These are phyloP conservation scores for Cotesia chilonis DNA, from an alignment of 1,140 invertebrate species.

Conservation along the genomic window DNA sequence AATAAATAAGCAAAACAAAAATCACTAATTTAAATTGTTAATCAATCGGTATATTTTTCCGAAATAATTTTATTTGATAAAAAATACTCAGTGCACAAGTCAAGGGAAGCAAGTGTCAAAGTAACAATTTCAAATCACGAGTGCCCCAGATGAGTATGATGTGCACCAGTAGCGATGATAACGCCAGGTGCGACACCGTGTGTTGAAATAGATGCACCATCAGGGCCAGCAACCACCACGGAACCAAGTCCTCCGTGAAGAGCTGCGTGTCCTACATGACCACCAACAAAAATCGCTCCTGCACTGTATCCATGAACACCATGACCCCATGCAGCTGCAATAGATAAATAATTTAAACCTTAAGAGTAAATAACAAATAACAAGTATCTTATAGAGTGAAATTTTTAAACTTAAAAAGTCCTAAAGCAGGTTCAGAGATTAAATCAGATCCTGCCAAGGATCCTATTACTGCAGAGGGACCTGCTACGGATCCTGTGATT, in stretches of 20 bases:
- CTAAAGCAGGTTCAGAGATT: conserved; percentile 35
- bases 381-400: conserved; percentile 9
- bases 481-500: conserved; percentile 60
- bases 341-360: neutral
- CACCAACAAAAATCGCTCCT: neutral
- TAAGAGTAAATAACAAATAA: neutral
- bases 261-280: conserved; percentile 13
- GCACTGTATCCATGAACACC: neutral
- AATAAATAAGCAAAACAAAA: no score
- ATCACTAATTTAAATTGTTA: no score
- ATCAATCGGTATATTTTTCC: no score
- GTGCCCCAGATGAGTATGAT: conserved; percentile 45
- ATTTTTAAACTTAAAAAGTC: conserved; percentile 9
- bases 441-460: conserved; percentile 25
- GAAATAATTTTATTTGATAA: neutral
- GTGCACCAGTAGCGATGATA: conserved; percentile 48
- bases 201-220: conserved; percentile 57
- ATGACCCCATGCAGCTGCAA: neutral
- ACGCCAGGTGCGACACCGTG: conserved; percentile 58
- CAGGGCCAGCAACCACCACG: conserved; percentile 37
- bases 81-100: neutral
- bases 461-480: conserved; percentile 53
- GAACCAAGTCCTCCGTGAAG: conserved; percentile 26
- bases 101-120: neutral
- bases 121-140: conserved; percentile 35